These are phyloP conservation scores for Aspidoscelis tigris DNA, from an alignment of 2,113 vertebrate genomes.

Conservation along the genomic window DNA sequence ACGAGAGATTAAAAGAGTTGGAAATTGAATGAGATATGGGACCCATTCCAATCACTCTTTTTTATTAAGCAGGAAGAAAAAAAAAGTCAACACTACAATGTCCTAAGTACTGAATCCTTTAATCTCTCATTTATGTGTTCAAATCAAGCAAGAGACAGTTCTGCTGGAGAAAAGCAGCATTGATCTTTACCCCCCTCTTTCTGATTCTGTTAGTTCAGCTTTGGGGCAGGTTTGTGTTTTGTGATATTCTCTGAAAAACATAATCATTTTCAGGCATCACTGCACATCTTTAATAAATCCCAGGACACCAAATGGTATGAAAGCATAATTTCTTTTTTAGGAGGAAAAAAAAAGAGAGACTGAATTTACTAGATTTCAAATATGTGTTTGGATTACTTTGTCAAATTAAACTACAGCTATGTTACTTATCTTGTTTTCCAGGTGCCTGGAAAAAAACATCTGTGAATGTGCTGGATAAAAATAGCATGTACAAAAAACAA, in stretches of 20 bases:
- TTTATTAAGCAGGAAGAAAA: constrained; percentile 37
- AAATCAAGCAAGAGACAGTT: constrained; percentile 43
- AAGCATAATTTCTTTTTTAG: constrained; percentile 29
- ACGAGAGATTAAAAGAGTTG: constrained; percentile 39
- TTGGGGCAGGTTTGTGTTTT: constrained; percentile 45
- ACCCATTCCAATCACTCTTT: constrained; percentile 34
- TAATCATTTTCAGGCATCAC: constrained; percentile 29
- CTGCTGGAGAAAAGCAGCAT: constrained; percentile 34
- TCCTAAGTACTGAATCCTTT: constrained; percentile 30
- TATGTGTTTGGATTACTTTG: constrained; percentile 57
- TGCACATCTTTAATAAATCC: constrained; percentile 31
- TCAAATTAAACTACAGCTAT: constrained; percentile 61
- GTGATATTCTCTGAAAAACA: constrained; percentile 40
- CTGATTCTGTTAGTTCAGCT: constrained; percentile 46
- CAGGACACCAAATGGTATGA: constrained; percentile 24
- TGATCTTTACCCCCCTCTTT: constrained; percentile 21
- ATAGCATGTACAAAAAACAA: constrained; percentile 32
- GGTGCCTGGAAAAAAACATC: constrained; percentile 44
- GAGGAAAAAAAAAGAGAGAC: constrained; percentile 29
- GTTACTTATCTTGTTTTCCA: constrained; percentile 61
- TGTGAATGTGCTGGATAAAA: constrained; percentile 54
- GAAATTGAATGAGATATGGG: constrained; percentile 41
- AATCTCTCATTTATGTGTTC: constrained; percentile 44
- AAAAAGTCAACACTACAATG: constrained; percentile 36
- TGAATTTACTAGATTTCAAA: constrained; percentile 57